Conservation (phyloP, 2,888 invertebrate species). For the Andrena hattorfiana region DNA sequence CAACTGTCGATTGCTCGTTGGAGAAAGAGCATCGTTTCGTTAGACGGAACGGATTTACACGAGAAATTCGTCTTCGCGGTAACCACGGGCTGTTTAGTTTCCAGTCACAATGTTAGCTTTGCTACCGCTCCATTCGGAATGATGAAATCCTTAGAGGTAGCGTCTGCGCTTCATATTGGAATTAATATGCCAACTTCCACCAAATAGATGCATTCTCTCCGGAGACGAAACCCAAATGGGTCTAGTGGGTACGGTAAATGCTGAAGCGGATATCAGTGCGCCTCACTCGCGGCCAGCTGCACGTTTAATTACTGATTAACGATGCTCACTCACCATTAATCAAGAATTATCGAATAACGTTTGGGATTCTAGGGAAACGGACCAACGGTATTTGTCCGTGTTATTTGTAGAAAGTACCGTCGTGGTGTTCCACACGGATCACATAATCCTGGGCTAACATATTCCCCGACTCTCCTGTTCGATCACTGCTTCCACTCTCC, state of each 20-base stretch:
- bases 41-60: not conserved
- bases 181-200: constrained; percentile 34
- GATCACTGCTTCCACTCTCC: not conserved
- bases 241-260: not conserved
- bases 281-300: not conserved
- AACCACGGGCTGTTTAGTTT: constrained; percentile 19
- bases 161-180: constrained; percentile 26
- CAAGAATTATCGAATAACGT: not conserved
- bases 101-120: constrained; percentile 17
- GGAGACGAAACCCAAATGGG: not conserved
- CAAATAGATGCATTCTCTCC: constrained; percentile 8
- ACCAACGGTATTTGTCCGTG: not conserved
- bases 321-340: not conserved
- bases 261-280: not conserved
- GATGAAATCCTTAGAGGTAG: not conserved
- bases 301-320: constrained; percentile 14
- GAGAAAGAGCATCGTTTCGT: no score
- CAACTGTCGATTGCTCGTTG: not conserved
- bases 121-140: not conserved
- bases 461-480: not conserved
- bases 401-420: not conserved
- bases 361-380: not conserved
- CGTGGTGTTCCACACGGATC: not conserved
- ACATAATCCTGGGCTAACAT: not conserved
- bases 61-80: constrained; percentile 15